Conservation (phyloP, 2,888 invertebrate species). For the Morpho helenor region DNA sequence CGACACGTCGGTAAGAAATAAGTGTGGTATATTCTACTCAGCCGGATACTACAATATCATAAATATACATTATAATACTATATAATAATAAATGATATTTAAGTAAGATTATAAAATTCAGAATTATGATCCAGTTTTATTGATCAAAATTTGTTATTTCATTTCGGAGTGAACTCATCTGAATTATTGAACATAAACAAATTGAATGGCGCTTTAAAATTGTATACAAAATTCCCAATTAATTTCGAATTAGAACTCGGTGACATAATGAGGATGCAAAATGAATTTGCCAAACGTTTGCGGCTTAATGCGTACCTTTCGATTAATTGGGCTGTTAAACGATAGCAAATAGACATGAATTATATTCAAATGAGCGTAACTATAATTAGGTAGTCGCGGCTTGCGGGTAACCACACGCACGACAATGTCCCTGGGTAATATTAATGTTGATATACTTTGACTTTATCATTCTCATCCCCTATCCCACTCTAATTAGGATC, state of each 20-base stretch:
- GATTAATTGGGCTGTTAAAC: conserved; percentile 23
- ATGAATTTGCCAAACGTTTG: conserved; percentile 18
- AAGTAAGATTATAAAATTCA: no score
- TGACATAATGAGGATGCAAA: conserved; percentile 22
- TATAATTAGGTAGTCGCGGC: conserved; percentile 16
- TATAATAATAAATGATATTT: no score
- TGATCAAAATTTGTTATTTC: no score
- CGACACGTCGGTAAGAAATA: no score
- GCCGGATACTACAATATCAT: no score
- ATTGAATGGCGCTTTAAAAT: conserved; percentile 11
- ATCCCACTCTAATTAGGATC: no score
- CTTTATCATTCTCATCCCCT: no score
- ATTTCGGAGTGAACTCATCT: no score
- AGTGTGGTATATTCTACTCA: no score
- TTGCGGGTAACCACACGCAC: conserved; percentile 3
- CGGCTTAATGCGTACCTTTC: conserved; percentile 19
- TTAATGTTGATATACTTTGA: not conserved
- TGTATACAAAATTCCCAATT: conserved; percentile 25
- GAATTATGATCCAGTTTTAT: no score
- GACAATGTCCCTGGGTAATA: conserved; percentile 4
- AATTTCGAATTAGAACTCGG: conserved; percentile 20
- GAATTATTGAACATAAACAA: conserved; percentile 1
- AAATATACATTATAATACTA: no score
- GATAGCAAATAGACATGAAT: conserved; percentile 17
- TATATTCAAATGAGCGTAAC: conserved; percentile 19